Evolutionary conservation across 2,113 vertebrate species (phyloP).

Genomic region (Amia ocellicauda): DNA sequence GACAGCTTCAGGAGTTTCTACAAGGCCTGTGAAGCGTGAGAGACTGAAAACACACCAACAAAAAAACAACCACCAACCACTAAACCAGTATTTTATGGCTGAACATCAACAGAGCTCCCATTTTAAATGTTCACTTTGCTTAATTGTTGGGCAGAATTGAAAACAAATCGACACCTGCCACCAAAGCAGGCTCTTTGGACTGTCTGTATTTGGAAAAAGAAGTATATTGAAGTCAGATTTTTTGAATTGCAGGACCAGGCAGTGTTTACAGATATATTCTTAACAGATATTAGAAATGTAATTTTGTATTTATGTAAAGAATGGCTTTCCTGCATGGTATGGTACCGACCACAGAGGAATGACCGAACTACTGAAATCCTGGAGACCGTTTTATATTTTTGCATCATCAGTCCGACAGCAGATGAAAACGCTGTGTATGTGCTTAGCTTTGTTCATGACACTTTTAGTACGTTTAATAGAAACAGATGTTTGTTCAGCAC

Average conservation of each 20-base stretch:
- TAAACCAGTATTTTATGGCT: constrained; percentile 54
- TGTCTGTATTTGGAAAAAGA: constrained; percentile 38
- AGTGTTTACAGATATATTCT: constrained; percentile 64
- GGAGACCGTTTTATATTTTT: neutral
- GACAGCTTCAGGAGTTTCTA: constrained; percentile 91
- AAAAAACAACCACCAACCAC: constrained; percentile 39
- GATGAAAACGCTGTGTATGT: neutral
- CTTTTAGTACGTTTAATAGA: neutral
- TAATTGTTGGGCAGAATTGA: constrained; percentile 18
- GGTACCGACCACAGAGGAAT: neutral
- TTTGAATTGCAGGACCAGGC: constrained; percentile 47
- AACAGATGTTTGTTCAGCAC: neutral
- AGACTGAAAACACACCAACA: constrained; percentile 33
- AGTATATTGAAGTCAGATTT: constrained; percentile 22
- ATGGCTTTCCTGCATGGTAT: constrained; percentile 30
- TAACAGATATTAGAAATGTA: constrained; percentile 46
- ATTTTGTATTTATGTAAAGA: constrained; percentile 69
- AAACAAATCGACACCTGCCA: constrained; percentile 11
- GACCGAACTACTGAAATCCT: constrained; percentile 10
- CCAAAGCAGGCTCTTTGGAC: constrained; percentile 34
- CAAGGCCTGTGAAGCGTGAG: constrained; percentile 70
- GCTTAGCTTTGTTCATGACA: neutral
- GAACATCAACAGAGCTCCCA: constrained; percentile 61
- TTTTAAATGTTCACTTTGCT: constrained; percentile 37
- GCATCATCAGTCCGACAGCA: neutral